Evolutionary conservation across 1,140 invertebrate genomes (phyloP).

Genomic region (Eciton burchellii): DNA sequence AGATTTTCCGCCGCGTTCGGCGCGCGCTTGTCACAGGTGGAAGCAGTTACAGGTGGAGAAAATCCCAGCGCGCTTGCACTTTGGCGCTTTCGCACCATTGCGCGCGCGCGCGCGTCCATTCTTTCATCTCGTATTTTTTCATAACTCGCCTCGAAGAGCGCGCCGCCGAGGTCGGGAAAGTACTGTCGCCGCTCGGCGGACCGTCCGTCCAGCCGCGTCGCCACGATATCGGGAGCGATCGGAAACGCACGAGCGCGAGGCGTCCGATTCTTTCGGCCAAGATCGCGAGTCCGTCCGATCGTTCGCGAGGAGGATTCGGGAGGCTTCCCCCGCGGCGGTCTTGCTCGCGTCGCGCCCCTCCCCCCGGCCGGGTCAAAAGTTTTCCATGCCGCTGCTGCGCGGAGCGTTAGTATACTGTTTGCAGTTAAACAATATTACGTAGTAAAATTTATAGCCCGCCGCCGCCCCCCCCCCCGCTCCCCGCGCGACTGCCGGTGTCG

Average conservation of each 20-base stretch:
- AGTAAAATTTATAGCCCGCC: slow-evolving; percentile 84
- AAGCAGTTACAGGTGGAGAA: slow-evolving; percentile 37
- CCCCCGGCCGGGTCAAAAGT: slow-evolving; percentile 60
- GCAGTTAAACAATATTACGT: slow-evolving; percentile 85
- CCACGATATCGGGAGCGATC: background rate
- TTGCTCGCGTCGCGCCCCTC: background rate
- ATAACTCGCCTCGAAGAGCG: slow-evolving; percentile 67
- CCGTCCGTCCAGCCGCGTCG: slow-evolving; percentile 54
- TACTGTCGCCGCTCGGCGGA: slow-evolving; percentile 67
- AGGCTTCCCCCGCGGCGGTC: slow-evolving; percentile 1
- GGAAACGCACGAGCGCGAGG: background rate
- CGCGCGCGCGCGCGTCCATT: slow-evolving; percentile 41
- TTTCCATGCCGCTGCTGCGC: slow-evolving; percentile 61
- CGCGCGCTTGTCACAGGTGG: slow-evolving; percentile 31
- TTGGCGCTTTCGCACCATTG: slow-evolving; percentile 61
- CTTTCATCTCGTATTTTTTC: slow-evolving; percentile 74
- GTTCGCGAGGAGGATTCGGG: background rate
- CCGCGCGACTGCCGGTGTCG: slow-evolving; percentile 20
- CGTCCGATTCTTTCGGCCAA: background rate
- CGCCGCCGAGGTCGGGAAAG: slow-evolving; percentile 68
- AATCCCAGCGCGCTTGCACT: slow-evolving; percentile 58
- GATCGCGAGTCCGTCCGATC: background rate
- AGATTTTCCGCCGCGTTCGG: slow-evolving; percentile 44
- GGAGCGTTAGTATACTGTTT: slow-evolving; percentile 81
- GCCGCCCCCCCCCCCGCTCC: too few species aligned